These are phyloP conservation scores for Vireo altiloquus DNA, from an alignment of 2,113 vertebrate genomes.

Conservation along the genomic window DNA sequence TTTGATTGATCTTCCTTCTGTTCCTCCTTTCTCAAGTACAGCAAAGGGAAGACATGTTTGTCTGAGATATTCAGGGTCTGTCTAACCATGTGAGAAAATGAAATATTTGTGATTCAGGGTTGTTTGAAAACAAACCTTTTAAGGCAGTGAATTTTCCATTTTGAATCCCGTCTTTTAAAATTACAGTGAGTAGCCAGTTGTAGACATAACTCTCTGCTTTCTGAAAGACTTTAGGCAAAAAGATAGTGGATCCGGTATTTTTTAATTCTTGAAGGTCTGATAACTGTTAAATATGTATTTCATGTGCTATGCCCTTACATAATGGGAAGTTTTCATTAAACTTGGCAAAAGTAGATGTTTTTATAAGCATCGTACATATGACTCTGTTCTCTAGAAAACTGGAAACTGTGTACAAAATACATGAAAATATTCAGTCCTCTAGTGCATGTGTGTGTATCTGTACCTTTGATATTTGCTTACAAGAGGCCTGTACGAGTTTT, in stretches of 20 bases:
- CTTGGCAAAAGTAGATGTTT: neutral
- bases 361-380: neutral
- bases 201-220: neutral
- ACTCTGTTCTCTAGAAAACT: neutral
- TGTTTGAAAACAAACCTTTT: neutral
- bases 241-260: neutral
- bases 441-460: neutral
- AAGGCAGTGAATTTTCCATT: neutral
- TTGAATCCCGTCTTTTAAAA: neutral
- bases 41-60: neutral
- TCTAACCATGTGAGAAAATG: neutral
- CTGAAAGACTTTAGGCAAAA: neutral
- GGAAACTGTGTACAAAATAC: neutral
- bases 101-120: neutral
- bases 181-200: neutral
- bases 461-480: neutral
- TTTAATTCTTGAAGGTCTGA: neutral
- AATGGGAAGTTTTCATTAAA: neutral
- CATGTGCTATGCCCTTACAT: neutral
- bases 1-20: neutral
- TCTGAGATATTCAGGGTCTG: neutral
- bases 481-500: neutral
- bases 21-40: neutral
- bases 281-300: neutral
- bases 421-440: neutral